Base-by-base conservation (phyloP, 2,113 vertebrate species). In the Thryonomys swinderianus region DNA sequence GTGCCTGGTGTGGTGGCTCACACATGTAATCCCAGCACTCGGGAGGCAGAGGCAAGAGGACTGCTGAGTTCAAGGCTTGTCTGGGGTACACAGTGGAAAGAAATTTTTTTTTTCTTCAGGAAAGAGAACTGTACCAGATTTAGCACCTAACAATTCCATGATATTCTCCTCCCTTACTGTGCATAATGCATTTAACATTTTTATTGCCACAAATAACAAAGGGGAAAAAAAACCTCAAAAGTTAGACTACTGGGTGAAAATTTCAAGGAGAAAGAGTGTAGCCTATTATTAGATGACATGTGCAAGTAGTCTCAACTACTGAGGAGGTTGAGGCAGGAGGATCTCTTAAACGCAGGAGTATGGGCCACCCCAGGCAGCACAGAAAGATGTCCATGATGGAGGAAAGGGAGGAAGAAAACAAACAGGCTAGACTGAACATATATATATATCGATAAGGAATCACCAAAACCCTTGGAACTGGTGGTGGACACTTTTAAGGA, bases 381-480 rank as follows among this genome's bases (percentile, higher is more conserved):
- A 51, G 61, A 32, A 51, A 48, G 59, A 84, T 13, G 55, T 2
- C 21, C n/a, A 64, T 32, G 40, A 66, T 48, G 42, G 25, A 27
- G 40, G 42, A 74, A 6, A 10, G 27, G 71, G n/a, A 42, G 14
- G 42, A 74, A 45, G 11, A 73, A 55, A 8, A n/a, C 27, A n/a
- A 57, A 61, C 23, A 67, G 3, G 34, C n/a, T 1, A 0, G 23
- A 40, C 1, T 30, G 2, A 59, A 48, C 6, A 40, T 1, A 53
- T 66, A 59, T 66, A 59, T 51, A 84, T 45, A 69, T 10, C 37
- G 62, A 59, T 57, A 67, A 40, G 5, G 12, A 93, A 57, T 62
- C 30, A 37, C n/a, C 37, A 53, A 88, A 88, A 34, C 18, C 21
- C 9, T 34, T 0, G 4, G 64, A 67, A 71, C 3, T 12, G 45